Base-by-base conservation (phyloP, 2,113 vertebrate species). In the Budorcas taxicolor region DNA sequence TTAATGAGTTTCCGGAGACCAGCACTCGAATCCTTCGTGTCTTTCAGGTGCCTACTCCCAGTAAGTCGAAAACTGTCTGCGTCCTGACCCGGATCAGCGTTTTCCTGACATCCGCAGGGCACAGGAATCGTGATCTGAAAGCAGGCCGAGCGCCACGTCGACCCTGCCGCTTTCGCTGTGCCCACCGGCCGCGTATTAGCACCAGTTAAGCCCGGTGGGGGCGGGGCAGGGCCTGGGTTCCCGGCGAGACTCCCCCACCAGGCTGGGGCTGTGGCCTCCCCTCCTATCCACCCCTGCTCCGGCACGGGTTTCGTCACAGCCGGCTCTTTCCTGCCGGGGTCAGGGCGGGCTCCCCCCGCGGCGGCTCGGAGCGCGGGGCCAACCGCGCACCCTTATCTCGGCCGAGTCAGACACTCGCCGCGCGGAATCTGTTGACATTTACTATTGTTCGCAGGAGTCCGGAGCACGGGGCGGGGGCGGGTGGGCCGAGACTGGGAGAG, bases 361-460 rank as follows among this genome's bases (percentile, higher is more conserved):
- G 97, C 85, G 9, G 23, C 88, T 86, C 71, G 78, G 91, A 97
- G 96, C 89, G 92, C 97, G 52, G 97, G 96, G 98, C 95, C 98
- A 95, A 71, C 86, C 1, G 11, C 27, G 84, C 19, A 84, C 92
- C 87, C 88, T 98, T 96, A 88, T 96, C 97, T 96, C 97, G 3
- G 78, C 87, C 7, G 96, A 98, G 62, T 97, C 98, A 97, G 97
- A 95, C 60, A 25, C 90, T 96, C 92, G 95, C 96, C 83, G 67
- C 57, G 86, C 93, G 94, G 98, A 98, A 98, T 98, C 97, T 97
- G 98, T 98, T 98, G 98, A 98, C 98, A 98, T 98, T 98, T 98
- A 98, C 98, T 97, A 98, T 97, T 98, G 98, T 98, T 98, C 94
- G 89, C 97, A n/a, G 87, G 95, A 98, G 97, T 94, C 97, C 95